Conservation (phyloP, 2,113 vertebrate species). For the Perca schrenkii region DNA sequence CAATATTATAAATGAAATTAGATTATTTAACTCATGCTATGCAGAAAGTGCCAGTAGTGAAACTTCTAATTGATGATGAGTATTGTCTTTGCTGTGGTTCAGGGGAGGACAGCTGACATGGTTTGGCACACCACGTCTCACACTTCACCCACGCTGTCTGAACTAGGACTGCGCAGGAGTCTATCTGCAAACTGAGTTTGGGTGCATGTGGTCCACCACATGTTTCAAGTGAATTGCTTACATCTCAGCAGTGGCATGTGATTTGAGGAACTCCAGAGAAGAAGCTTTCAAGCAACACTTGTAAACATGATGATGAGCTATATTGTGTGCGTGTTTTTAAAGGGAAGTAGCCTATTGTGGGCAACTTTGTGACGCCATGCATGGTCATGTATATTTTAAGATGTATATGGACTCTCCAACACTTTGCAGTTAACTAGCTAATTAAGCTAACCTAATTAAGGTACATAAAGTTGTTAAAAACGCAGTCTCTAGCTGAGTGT, state of each 20-base stretch:
- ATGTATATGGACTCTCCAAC: too few relatives aligned
- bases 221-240: conserved; percentile 15
- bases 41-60: background rate
- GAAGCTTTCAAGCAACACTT: background rate
- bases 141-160: conserved; percentile 53
- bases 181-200: background rate
- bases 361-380: too few relatives aligned
- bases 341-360: too few relatives aligned
- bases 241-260: conserved; percentile 1
- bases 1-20: background rate
- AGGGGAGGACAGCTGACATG: conserved; percentile 24
- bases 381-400: too few relatives aligned
- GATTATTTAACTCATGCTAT: background rate
- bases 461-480: background rate
- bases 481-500: background rate
- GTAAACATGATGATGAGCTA: background rate
- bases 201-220: background rate
- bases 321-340: background rate
- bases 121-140: conserved; percentile 45
- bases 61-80: background rate
- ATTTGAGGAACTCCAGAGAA: background rate
- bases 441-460: background rate
- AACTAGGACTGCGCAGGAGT: background rate
- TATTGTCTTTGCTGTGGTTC: conserved; percentile 20
- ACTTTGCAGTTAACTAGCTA: background rate